Percentiles rank a stretch among this genome's conserved stretches.
These are phyloP conservation scores for Xiphophorus maculatus DNA, from an alignment of 2,113 vertebrate genomes.

Conservation along the genomic window DNA sequence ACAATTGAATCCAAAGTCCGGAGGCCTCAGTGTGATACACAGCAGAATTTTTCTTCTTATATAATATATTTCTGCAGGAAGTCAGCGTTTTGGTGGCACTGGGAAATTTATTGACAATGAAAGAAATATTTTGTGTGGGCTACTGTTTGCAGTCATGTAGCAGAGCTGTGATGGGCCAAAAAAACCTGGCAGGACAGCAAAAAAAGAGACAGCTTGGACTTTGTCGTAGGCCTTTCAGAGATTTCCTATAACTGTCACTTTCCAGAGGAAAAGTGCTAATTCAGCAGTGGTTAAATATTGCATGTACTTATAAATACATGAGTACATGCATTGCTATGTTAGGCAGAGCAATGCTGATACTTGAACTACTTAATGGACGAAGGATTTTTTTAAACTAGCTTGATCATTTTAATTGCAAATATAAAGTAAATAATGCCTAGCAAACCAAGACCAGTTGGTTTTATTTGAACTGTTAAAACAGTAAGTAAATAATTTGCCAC, in stretches of 20 bases:
- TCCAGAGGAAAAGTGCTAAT: background rate
- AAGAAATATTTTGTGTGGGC: background rate
- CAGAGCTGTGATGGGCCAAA: background rate
- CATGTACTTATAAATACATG: background rate
- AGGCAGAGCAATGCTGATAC: background rate
- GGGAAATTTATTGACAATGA: background rate
- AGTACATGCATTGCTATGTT: background rate
- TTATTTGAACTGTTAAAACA: background rate
- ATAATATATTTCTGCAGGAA: background rate
- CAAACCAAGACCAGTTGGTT: background rate
- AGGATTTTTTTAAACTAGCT: background rate
- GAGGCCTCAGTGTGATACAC: background rate
- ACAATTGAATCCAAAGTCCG: background rate
- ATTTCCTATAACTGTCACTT: background rate
- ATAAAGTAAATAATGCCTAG: background rate
- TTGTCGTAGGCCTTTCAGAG: background rate
- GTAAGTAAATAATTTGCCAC: too few species aligned
- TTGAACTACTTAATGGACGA: background rate
- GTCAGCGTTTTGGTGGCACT: conserved; percentile 8
- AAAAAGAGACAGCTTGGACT: background rate
- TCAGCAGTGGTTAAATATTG: background rate
- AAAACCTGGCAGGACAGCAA: background rate
- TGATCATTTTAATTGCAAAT: background rate
- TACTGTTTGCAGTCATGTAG: background rate
- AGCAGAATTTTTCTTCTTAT: background rate